phyloP scores from a whole-genome alignment of 2,113 vertebrate species.

The Gymnorhina tibicen region DNA sequence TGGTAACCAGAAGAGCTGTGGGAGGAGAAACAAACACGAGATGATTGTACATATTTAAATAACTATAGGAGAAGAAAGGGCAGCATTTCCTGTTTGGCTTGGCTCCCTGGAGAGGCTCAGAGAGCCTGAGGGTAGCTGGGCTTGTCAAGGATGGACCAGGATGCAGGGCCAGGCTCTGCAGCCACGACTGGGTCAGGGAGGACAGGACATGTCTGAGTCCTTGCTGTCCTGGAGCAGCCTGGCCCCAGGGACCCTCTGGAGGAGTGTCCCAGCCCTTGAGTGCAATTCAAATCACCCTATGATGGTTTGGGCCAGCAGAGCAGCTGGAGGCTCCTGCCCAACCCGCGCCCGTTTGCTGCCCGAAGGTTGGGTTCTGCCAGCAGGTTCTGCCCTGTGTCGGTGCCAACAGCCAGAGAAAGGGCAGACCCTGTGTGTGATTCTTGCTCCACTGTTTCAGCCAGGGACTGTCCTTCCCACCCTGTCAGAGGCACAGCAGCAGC shows the following conservation, averaged over 20 bases:
- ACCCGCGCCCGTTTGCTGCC: fast-evolving
- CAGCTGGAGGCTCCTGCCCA: neutral
- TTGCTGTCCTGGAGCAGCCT: neutral
- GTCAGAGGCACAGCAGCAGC: neutral
- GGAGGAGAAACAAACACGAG: conserved; percentile 57
- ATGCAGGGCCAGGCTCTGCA: neutral
- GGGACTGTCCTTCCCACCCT: fast-evolving
- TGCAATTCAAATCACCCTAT: fast-evolving
- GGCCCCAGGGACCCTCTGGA: neutral
- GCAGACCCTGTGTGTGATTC: neutral
- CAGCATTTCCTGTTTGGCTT: neutral
- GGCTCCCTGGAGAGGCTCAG: neutral
- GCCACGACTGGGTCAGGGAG: fast-evolving
- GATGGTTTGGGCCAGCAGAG: neutral
- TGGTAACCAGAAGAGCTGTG: conserved; percentile 53
- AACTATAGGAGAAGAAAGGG: neutral
- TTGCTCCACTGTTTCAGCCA: neutral
- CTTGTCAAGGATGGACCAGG: neutral
- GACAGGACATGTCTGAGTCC: neutral
- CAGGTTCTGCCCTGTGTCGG: fast-evolving
- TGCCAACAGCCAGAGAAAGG: neutral
- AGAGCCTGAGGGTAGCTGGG: neutral
- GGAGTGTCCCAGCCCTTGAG: neutral
- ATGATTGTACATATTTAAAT: conserved; percentile 33
- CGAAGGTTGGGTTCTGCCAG: too few species aligned